Percentiles rank a stretch among this genome's conserved stretches.
phyloP scores from a whole-genome alignment of 2,888 invertebrate genomes.

The Tetanocera ferruginea region DNA sequence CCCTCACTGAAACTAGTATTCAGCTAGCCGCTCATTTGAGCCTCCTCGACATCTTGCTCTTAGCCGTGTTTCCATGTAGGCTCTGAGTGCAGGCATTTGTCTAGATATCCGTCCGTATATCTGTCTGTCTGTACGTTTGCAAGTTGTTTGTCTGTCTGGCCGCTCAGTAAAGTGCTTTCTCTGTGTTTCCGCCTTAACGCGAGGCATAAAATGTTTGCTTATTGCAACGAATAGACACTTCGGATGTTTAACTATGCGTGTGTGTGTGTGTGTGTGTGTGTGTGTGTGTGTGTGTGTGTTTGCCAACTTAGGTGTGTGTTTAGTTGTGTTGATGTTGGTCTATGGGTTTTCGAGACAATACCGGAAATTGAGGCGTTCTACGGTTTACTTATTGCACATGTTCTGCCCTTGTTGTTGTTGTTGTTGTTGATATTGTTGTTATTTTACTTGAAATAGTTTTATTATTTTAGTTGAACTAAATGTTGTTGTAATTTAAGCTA shows the following conservation, averaged over 20 bases:
- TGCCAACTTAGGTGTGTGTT: background rate
- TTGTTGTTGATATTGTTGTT: background rate
- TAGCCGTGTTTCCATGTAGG: conserved; percentile 44
- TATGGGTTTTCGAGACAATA: conserved; percentile 31
- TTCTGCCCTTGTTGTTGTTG: conserved; percentile 13
- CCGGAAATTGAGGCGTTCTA: conserved; percentile 47
- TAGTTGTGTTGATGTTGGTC: conserved; percentile 30
- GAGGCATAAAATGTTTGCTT: conserved; percentile 34
- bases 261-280: conserved; percentile 3
- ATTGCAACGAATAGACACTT: conserved; percentile 29
- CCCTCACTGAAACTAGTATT: conserved; percentile 35
- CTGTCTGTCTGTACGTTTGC: background rate
- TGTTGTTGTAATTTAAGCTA: conserved; percentile 10
- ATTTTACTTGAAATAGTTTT: background rate
- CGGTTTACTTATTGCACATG: conserved; percentile 35
- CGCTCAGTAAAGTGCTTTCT: conserved; percentile 57
- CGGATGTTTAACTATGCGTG: background rate
- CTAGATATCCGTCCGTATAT: background rate
- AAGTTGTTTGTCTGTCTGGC: conserved; percentile 40
- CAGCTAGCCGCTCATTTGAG: conserved; percentile 31
- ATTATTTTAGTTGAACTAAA: background rate
- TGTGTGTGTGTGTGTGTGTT: background rate
- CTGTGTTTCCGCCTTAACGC: conserved; percentile 59
- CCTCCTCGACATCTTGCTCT: background rate
- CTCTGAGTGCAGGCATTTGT: conserved; percentile 54